These are phyloP conservation scores for Eupithecia pulchellata DNA, from an alignment of 2,888 invertebrate genomes.

Conservation along the genomic window DNA sequence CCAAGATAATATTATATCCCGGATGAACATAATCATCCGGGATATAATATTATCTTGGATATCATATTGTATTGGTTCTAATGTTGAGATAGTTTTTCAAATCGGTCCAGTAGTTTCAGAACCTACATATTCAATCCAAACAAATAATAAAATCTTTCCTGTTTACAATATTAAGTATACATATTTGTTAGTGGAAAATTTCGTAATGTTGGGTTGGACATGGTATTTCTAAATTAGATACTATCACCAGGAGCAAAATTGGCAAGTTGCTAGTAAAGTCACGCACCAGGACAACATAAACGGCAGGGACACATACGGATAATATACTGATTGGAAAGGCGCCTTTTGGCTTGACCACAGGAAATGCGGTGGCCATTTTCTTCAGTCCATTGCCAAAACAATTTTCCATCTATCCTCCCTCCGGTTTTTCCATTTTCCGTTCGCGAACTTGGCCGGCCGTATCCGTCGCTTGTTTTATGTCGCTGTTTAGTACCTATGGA, in stretches of 20 bases:
- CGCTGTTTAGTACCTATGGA: slow-evolving; percentile 50
- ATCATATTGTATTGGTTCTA: too few species aligned
- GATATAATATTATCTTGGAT: too few species aligned
- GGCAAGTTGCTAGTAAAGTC: slow-evolving; percentile 33
- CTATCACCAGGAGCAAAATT: slow-evolving; percentile 21
- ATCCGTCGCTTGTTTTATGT: slow-evolving; percentile 61
- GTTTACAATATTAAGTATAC: too few species aligned
- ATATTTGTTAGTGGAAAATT: slow-evolving; percentile 5
- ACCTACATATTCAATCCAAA: too few species aligned
- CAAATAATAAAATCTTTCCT: too few species aligned
- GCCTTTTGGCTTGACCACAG: slow-evolving; percentile 64
- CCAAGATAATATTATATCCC: too few species aligned
- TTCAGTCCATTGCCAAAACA: slow-evolving; percentile 82
- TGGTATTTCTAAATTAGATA: slow-evolving; percentile 10
- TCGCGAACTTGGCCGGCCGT: slow-evolving; percentile 69
- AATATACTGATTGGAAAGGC: slow-evolving; percentile 71
- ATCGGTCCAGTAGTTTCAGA: too few species aligned
- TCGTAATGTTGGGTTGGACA: not conserved
- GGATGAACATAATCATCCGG: too few species aligned
- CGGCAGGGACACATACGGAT: slow-evolving; percentile 54
- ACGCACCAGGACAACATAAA: slow-evolving; percentile 69
- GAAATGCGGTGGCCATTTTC: slow-evolving; percentile 76
- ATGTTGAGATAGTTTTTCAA: too few species aligned
- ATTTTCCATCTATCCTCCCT: slow-evolving; percentile 75
- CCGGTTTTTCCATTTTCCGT: slow-evolving; percentile 76